Percentiles rank a stretch among this genome's conserved stretches.
Evolutionary conservation across 2,113 vertebrate genomes (phyloP).

Genomic region (Cryptotis parvus): DNA sequence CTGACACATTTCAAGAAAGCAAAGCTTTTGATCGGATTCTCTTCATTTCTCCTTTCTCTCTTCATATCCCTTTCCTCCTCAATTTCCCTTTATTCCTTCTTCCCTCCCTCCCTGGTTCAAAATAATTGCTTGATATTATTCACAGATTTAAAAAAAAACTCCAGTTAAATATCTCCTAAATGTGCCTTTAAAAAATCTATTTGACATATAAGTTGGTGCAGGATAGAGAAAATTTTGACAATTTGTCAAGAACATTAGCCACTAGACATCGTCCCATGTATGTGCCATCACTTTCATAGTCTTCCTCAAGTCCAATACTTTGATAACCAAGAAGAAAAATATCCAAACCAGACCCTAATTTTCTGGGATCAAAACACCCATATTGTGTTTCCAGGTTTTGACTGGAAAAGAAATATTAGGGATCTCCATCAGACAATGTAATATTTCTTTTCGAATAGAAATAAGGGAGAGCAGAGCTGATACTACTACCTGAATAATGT

Average conservation of each 20-base stretch:
- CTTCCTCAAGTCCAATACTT: not conserved
- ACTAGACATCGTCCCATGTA: not conserved
- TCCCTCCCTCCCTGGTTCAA: not conserved
- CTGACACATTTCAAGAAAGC: not conserved
- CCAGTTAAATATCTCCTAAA: not conserved
- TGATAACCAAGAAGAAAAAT: not conserved
- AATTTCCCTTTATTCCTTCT: not conserved
- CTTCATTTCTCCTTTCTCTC: not conserved
- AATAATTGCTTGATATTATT: not conserved
- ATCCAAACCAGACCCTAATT: not conserved
- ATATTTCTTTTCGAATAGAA: too few relatives aligned
- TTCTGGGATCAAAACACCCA: not conserved
- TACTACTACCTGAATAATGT: not conserved
- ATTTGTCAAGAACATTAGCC: not conserved
- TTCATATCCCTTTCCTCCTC: not conserved
- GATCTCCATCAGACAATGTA: too few relatives aligned
- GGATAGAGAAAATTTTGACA: not conserved
- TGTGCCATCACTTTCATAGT: not conserved
- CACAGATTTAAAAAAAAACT: not conserved
- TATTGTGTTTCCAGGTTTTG: not conserved
- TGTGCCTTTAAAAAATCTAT: not conserved
- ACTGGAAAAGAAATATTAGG: not conserved
- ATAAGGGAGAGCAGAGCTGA: too few relatives aligned
- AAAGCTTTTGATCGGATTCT: not conserved
- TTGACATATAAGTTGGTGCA: not conserved